Conservation (phyloP, 2,797 vertebrate species). For the Helarctos malayanus region DNA sequence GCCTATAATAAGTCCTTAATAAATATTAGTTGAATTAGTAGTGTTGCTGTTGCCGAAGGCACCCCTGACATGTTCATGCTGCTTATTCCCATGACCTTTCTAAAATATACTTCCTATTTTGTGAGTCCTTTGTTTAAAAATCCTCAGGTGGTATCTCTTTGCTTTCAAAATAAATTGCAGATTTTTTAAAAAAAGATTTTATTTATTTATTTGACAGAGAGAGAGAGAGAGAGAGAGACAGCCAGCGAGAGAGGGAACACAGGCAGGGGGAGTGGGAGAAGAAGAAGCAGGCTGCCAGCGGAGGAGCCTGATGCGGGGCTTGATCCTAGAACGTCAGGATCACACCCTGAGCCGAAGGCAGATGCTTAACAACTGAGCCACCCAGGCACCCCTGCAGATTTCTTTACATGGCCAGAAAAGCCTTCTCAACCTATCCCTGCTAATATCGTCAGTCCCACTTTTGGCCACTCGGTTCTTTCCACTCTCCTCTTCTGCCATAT, state of each 20-base stretch:
- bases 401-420: neutral
- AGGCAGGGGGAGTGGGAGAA: no score
- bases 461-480: neutral
- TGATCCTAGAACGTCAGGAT: no score
- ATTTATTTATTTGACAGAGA: no score
- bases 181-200: neutral
- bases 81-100: neutral
- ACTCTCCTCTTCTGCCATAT: fast-evolving
- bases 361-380: no score
- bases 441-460: neutral
- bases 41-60: neutral
- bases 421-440: neutral
- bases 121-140: neutral
- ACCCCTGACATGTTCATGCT: neutral
- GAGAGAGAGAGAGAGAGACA: no score
- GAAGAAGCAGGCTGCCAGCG: no score
- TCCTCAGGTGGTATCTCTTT: neutral
- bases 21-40: neutral
- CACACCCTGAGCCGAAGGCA: no score
- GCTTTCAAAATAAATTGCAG: neutral
- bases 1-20: neutral
- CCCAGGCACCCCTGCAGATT: neutral
- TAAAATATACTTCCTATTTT: neutral
- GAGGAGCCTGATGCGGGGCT: no score
- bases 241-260: no score